Percentiles rank a stretch among this genome's conserved stretches.
Evolutionary conservation across 2,113 vertebrate species (phyloP).

Genomic region (Gobiocypris rarus): DNA sequence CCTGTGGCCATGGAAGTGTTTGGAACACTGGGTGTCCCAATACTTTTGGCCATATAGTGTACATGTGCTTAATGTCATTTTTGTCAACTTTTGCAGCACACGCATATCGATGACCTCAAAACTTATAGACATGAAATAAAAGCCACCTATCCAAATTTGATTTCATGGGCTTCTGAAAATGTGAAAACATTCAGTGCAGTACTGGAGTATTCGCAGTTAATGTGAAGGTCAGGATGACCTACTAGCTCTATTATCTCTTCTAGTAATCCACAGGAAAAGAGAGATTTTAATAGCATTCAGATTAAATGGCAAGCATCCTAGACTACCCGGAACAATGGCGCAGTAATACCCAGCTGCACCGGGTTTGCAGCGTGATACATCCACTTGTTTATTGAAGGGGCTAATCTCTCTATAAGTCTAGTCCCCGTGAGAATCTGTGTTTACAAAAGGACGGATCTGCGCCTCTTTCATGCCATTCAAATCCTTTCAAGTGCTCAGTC

Average conservation of each 20-base stretch:
- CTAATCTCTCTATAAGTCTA: constrained; percentile 47
- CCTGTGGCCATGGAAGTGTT: too few relatives aligned
- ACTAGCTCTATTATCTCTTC: constrained; percentile 23
- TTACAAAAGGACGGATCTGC: constrained; percentile 39
- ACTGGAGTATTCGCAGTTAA: not conserved
- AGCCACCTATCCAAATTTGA: not conserved
- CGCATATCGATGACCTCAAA: not conserved
- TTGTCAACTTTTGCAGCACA: not conserved
- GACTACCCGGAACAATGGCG: constrained; percentile 39
- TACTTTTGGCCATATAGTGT: too few relatives aligned
- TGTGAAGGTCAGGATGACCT: constrained; percentile 44
- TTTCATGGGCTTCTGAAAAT: not conserved
- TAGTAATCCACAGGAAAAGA: constrained; percentile 29
- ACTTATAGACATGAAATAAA: not conserved
- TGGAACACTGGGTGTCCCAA: too few relatives aligned
- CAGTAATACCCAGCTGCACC: constrained; percentile 49
- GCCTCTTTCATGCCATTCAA: constrained; percentile 46
- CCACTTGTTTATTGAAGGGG: constrained; percentile 48
- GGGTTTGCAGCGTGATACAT: constrained; percentile 42
- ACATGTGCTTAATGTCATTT: not conserved
- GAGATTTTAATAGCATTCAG: constrained; percentile 45
- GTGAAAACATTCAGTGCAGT: not conserved
- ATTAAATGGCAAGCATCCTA: constrained; percentile 49
- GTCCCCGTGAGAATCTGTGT: constrained; percentile 42
- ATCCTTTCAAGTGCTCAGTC: constrained; percentile 54